Percentiles rank a stretch among this genome's conserved stretches.
These are phyloP conservation scores for Cathartes aura DNA, from an alignment of 2,113 vertebrate species.

Conservation along the genomic window DNA sequence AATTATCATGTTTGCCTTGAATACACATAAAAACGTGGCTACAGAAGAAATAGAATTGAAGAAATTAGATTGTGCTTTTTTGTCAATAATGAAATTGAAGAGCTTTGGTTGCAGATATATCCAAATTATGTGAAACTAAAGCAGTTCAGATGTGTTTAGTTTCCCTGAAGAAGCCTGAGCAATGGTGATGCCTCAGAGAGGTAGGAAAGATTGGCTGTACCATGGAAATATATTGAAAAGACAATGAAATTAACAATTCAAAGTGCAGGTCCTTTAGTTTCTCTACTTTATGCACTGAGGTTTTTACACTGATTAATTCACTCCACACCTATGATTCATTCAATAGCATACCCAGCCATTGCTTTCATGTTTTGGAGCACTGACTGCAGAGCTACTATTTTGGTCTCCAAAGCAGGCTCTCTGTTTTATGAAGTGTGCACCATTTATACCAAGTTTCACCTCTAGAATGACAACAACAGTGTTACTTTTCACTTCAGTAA, in stretches of 20 bases:
- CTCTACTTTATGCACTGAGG: neutral
- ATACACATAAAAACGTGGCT: neutral
- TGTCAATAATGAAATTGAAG: neutral
- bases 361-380: slow-evolving; percentile 15
- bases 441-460: neutral
- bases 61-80: neutral
- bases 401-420: neutral
- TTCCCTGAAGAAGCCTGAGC: neutral
- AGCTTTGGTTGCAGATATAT: neutral
- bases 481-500: neutral
- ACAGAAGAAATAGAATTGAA: neutral
- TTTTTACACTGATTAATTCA: slow-evolving; percentile 44
- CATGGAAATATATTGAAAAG: neutral
- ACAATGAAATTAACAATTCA: slow-evolving; percentile 7
- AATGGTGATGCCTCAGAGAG: neutral
- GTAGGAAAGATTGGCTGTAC: neutral
- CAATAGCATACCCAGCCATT: slow-evolving; percentile 8
- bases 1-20: neutral
- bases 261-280: slow-evolving; percentile 7
- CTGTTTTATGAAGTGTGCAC: neutral
- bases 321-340: slow-evolving; percentile 44
- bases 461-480: neutral
- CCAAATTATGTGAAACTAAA: neutral
- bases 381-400: slow-evolving; percentile 38
- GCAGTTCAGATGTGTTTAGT: neutral